Base-by-base conservation (phyloP, 2,797 vertebrate species). In the Borostomias antarcticus region DNA sequence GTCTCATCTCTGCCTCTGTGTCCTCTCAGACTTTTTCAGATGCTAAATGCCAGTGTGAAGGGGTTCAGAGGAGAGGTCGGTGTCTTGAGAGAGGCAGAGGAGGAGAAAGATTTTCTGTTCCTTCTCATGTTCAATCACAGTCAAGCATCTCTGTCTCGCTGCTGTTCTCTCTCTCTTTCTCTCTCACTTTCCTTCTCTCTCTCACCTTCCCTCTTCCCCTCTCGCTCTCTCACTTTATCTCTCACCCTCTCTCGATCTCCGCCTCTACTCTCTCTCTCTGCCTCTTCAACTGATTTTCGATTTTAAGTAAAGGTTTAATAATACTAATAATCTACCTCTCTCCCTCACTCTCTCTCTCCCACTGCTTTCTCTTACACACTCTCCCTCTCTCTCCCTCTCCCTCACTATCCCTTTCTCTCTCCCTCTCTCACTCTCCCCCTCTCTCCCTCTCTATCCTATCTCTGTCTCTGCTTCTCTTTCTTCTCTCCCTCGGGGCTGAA, bases 391-490 rank as follows among this genome's bases (percentile, higher is more conserved):
- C 23, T 57, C 59, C 61, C 50, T 62, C 45, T n/a, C 45, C n/a
- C 51, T 43, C 58, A 33, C 54, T 33, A 28, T 28, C 9, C 30
- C 10, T 43, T 21, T 45, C 58, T 45, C 58, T 60, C 32, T 33
- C 30, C 29, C 19, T 19, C 56, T 23, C 33, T 29, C 25, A 28
- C n/a, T 3, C 35, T 40, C 53, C 19, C 11, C 43, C 17, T 4
- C 37, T 29, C 29, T 54, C 26, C 53, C 23, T 33, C 32, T 21
- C 1, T 45, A 60, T 71, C 6, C 64, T 30, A 9, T 32, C 64
- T 37, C 40, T 50, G 40, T 29, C 51, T 64, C 73, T 69, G 58
- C 56, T 61, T 58, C 69, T 68, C 28, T 68, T 69, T 78, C 73
- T 63, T 65, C 51, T 40, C 4, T 37, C n/a, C 43, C 47, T 5